These are phyloP conservation scores for Diabrotica balteata DNA, from an alignment of 2,888 invertebrate genomes.

Conservation along the genomic window DNA sequence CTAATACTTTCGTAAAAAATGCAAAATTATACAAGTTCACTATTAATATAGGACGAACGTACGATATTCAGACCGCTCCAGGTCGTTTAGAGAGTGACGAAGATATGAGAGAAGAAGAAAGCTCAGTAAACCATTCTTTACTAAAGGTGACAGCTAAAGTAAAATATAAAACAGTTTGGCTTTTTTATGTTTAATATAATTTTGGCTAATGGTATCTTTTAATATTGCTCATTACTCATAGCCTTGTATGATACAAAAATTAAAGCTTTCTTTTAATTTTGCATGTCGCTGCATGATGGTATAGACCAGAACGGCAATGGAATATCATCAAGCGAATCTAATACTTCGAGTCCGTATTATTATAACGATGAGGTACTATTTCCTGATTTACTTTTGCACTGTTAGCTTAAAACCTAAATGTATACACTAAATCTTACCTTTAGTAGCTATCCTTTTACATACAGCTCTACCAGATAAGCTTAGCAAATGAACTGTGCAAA, in stretches of 20 bases:
- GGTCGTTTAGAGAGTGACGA: conserved; percentile 53
- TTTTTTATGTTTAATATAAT: background rate
- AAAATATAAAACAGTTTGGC: conserved; percentile 21
- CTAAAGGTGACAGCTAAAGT: conserved; percentile 23
- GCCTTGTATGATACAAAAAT: conserved; percentile 9
- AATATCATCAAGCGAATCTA: conserved; percentile 48
- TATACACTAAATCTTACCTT: no score
- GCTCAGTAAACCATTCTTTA: conserved; percentile 37
- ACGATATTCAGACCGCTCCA: conserved; percentile 60
- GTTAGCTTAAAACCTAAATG: background rate
- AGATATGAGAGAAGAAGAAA: conserved; percentile 39
- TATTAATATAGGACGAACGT: conserved; percentile 44
- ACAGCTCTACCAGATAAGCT: no score
- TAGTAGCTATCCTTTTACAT: no score
- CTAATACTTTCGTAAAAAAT: background rate
- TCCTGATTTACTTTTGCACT: conserved; percentile 3
- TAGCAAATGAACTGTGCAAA: no score
- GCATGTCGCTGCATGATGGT: conserved; percentile 53
- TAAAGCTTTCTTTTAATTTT: conserved; percentile 28
- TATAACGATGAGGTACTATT: conserved; percentile 36
- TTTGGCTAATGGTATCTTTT: background rate
- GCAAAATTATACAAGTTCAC: background rate
- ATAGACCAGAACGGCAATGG: conserved; percentile 49
- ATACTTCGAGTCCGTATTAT: conserved; percentile 33
- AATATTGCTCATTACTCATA: background rate